phyloP scores from a whole-genome alignment of 2,113 vertebrate species.

The Hydrochoerus hydrochaeris region DNA sequence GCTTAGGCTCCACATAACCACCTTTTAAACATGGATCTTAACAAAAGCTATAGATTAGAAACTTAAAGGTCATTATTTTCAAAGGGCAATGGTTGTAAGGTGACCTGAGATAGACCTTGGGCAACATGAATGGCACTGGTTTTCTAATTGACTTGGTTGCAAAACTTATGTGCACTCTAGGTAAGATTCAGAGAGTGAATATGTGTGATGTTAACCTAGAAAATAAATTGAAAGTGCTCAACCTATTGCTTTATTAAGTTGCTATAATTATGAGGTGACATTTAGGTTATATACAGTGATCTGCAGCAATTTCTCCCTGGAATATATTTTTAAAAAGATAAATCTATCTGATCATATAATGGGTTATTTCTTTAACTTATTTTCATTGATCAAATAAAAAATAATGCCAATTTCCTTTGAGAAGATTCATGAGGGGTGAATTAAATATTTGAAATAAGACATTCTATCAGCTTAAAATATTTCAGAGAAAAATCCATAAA shows the following conservation, averaged over 20 bases:
- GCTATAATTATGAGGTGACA: not conserved
- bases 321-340: not conserved
- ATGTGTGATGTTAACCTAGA: not conserved
- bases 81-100: constrained; percentile 40
- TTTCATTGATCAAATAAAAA: not conserved
- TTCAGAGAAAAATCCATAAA: not conserved
- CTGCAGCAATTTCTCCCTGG: not conserved
- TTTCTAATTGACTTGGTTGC: not conserved
- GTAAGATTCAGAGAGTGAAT: not conserved
- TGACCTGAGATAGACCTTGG: not conserved
- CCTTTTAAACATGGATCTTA: constrained; percentile 80
- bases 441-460: constrained; percentile 1
- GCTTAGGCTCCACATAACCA: constrained; percentile 72
- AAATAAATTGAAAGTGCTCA: not conserved
- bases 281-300: not conserved
- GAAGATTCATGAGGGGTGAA: not conserved
- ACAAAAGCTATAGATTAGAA: constrained; percentile 71
- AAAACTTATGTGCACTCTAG: not conserved
- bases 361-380: not conserved
- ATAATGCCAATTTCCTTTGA: not conserved
- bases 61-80: constrained; percentile 44
- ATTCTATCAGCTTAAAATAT: not conserved
- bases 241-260: not conserved
- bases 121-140: not conserved
- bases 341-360: not conserved